phyloP scores from a whole-genome alignment of 2,797 vertebrate genomes.

The Pangasius macronema region DNA sequence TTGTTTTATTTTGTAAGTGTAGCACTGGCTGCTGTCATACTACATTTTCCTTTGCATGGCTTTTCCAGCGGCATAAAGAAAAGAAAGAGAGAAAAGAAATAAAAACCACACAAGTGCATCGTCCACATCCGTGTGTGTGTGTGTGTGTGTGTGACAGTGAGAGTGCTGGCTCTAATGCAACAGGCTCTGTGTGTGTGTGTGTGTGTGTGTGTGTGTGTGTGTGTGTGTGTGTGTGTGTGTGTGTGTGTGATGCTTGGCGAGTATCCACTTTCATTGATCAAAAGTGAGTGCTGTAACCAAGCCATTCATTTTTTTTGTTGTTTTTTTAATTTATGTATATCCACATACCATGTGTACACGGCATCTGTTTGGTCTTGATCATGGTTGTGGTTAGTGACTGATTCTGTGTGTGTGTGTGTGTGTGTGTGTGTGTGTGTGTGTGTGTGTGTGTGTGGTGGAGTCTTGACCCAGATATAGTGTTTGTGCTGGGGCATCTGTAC shows the following conservation, averaged over 20 bases:
- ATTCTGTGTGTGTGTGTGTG: constrained; percentile 34
- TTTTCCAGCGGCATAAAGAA: constrained; percentile 68
- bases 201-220: constrained; percentile 59
- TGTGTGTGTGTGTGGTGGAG: constrained; percentile 17
- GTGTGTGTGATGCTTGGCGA: constrained; percentile 40
- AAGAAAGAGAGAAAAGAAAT: constrained; percentile 39
- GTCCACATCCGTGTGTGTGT: constrained; percentile 88
- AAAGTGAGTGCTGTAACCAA: constrained; percentile 40
- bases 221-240: constrained; percentile 14
- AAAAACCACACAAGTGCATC: constrained; percentile 81
- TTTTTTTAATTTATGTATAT: constrained; percentile 23
- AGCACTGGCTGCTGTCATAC: constrained; percentile 99
- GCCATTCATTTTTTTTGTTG: not conserved
- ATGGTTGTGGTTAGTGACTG: constrained; percentile 43
- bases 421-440: constrained; percentile 27
- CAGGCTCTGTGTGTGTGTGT: constrained; percentile 42
- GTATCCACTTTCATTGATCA: constrained; percentile 50
- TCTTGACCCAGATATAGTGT: constrained; percentile 39
- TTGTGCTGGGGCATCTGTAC: constrained; percentile 36
- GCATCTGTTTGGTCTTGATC: constrained; percentile 7
- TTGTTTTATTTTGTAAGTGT: constrained; percentile 76
- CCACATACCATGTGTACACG: constrained; percentile 50
- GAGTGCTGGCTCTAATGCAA: constrained; percentile 70
- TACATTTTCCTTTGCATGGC: constrained; percentile 99
- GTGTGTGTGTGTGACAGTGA: constrained; percentile 42